phyloP scores from a whole-genome alignment of 2,113 vertebrate genomes.

The Rhea americana region DNA sequence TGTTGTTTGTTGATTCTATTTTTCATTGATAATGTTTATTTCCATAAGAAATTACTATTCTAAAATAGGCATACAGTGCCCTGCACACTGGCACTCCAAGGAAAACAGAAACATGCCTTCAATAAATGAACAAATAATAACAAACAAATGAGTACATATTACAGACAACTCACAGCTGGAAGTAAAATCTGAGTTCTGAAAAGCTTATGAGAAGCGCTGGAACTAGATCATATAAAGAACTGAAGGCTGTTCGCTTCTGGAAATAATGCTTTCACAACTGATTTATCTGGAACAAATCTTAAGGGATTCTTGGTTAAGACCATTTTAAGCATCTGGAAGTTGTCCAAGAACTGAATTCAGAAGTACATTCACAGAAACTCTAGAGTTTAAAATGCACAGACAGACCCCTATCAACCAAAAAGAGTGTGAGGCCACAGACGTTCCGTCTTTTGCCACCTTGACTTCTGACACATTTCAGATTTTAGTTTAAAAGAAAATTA shows the following conservation, averaged over 20 bases:
- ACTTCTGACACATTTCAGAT: neutral
- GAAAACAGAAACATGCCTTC: neutral
- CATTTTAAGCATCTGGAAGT: neutral
- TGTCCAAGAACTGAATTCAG: slow-evolving; percentile 21
- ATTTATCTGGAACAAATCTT: neutral
- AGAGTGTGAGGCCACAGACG: neutral
- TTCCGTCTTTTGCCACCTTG: neutral
- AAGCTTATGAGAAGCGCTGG: slow-evolving; percentile 4
- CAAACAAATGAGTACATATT: neutral
- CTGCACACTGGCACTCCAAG: neutral
- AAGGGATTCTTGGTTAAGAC: neutral
- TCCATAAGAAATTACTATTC: neutral
- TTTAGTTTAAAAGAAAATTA: neutral
- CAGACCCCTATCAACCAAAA: neutral
- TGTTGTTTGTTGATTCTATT: neutral
- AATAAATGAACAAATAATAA: neutral
- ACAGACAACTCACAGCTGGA: slow-evolving; percentile 6
- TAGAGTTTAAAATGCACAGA: neutral
- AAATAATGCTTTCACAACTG: neutral
- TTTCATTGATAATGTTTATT: neutral
- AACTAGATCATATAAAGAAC: neutral
- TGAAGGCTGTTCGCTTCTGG: neutral
- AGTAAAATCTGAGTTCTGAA: neutral
- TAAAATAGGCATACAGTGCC: neutral
- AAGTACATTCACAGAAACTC: neutral